phyloP scores from a whole-genome alignment of 2,113 vertebrate genomes.

The Solea solea region DNA sequence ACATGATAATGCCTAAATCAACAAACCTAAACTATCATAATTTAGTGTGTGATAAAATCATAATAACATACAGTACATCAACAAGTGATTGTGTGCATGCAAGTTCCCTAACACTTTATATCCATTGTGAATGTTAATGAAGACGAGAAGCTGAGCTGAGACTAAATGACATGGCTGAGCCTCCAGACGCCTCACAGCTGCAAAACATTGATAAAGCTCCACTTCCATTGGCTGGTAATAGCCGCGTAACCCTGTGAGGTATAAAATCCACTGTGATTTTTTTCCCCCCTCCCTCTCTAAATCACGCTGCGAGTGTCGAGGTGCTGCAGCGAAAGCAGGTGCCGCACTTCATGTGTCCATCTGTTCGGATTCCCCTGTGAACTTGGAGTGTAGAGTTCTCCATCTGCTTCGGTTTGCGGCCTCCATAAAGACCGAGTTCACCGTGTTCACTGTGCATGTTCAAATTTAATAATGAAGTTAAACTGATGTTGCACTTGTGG shows the following conservation, averaged over 20 bases:
- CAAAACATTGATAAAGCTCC: conserved; percentile 21
- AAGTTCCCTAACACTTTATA: not conserved
- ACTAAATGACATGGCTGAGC: not conserved
- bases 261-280: conserved; percentile 3
- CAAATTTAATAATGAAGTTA: too few relatives aligned
- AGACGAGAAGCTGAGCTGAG: not conserved
- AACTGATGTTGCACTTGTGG: too few relatives aligned
- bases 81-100: too few relatives aligned
- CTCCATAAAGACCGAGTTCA: conserved; percentile 1
- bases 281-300: conserved; percentile 1
- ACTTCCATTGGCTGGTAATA: conserved; percentile 18
- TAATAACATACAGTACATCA: too few relatives aligned
- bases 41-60: too few relatives aligned
- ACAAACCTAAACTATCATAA: too few relatives aligned
- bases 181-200: conserved; percentile 4
- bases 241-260: conserved; percentile 10
- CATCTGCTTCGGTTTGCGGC: conserved; percentile 56
- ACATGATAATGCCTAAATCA: too few relatives aligned
- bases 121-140: conserved; percentile 12
- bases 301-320: conserved; percentile 29
- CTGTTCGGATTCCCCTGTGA: conserved; percentile 63
- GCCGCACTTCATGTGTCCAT: conserved; percentile 63
- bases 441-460: too few relatives aligned
- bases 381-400: conserved; percentile 39
- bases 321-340: conserved; percentile 51